Evolutionary conservation across 2,888 invertebrate species (phyloP), one percentile per base, ranked within the genome.

Genomic region (Pyrrhia umbra): DNA sequence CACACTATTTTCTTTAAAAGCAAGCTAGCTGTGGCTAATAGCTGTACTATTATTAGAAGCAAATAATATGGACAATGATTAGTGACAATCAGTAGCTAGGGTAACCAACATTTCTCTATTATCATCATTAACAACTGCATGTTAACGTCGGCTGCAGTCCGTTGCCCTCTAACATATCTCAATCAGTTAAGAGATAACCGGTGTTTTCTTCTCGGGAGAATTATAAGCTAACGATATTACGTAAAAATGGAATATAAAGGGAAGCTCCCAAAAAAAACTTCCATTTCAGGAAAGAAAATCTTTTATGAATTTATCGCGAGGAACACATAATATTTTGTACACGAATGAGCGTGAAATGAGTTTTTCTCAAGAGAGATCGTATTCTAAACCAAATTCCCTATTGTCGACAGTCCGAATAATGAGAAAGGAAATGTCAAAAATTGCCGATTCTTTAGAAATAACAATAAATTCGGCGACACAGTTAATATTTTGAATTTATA

Each of bases 291-390:
- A 76, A 51, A 63, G 37, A 57, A 60, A 52, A 37, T 30, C 62
- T 60, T 74, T 67, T 64, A 63, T 60, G 61, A 73, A 75, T 73
- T 79, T 68, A 74, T 65, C 49, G 37, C 45, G 20, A 61, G 51
- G 25, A 69, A 59, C 57, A 65, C 63, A 56, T 56, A 66, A 75
- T 72, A 77, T 66, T 70, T 75, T 62, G 65, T 63, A 72, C 62
- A 68, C 42, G 80, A 71, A 75, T 50, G 50, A 68, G 74, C 79
- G 68, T 64, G 77, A 82, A 83, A 85, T 79, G 79, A 81, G 76
- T 77, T 84, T 77, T 58, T 59, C 59, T 66, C 55, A 63, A 77
- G 61, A 77, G 70, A 81, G 78, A 83, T 79, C 68, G 77, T 79
- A 74, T 80, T 81, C 63, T 72, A 75, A 81, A 80, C 57, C 62